phyloP scores from a whole-genome alignment of 23 tunicate genomes.

The Pegea sp. region DNA sequence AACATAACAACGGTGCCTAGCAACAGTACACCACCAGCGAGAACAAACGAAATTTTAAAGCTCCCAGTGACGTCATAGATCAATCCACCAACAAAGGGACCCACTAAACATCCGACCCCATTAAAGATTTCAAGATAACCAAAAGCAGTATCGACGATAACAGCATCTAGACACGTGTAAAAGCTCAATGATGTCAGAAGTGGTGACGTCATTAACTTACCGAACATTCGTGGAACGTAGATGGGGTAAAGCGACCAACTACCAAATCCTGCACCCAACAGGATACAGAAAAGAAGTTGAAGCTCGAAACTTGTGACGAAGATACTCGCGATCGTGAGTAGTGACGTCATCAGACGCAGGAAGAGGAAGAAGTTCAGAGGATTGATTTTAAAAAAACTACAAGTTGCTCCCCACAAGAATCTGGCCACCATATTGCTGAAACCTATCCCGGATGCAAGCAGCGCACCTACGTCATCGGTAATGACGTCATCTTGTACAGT shows the following conservation, averaged over 20 bases:
- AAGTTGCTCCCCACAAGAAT: slow-evolving; percentile 27
- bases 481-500: too few relatives aligned
- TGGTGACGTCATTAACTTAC: slow-evolving; percentile 6
- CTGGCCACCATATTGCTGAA: slow-evolving; percentile 19
- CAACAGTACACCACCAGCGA: slow-evolving; percentile 15
- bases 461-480: too few relatives aligned
- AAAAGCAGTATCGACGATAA: slow-evolving; percentile 7
- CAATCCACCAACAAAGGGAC: slow-evolving; percentile 28
- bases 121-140: slow-evolving; percentile 31
- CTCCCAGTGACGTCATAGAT: slow-evolving; percentile 10
- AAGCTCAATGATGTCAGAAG: too few relatives aligned
- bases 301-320: slow-evolving; percentile 9
- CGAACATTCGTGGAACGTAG: slow-evolving; percentile 15
- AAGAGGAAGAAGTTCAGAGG: slow-evolving; percentile 6
- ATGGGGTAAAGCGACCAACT: slow-evolving; percentile 33
- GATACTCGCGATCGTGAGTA: slow-evolving; percentile 18
- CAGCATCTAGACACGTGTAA: too few relatives aligned
- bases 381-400: slow-evolving; percentile 1
- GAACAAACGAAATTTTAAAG: slow-evolving; percentile 16
- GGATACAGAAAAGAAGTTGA: slow-evolving; percentile 10
- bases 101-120: slow-evolving; percentile 29
- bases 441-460: slow-evolving; percentile 24
- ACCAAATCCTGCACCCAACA: slow-evolving; percentile 24
- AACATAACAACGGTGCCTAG: slow-evolving; percentile 12
- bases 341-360: slow-evolving; percentile 8